Conservation (phyloP, 2,113 vertebrate species). For the Thunnus thynnus region DNA sequence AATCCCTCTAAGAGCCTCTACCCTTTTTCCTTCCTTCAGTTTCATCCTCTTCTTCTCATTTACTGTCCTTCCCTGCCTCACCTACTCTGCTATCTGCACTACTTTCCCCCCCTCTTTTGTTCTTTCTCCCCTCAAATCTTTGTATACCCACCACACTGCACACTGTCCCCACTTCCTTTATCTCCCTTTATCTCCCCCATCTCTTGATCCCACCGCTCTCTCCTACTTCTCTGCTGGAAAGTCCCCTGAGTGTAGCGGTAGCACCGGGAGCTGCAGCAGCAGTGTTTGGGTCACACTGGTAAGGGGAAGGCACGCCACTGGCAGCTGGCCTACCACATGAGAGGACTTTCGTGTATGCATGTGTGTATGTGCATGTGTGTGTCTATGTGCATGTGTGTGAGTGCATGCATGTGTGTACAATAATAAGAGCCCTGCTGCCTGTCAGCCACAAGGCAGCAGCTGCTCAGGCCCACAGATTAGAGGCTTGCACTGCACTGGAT, state of each 20-base stretch:
- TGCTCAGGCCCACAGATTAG: constrained; percentile 85
- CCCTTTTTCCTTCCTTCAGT: neutral
- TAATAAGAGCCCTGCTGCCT: constrained; percentile 87
- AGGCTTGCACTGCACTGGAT: constrained; percentile 81
- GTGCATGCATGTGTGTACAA: constrained; percentile 74
- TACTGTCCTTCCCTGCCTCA: neutral
- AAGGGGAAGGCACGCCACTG: constrained; percentile 84
- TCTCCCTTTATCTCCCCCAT: constrained; percentile 24
- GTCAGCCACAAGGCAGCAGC: constrained; percentile 84
- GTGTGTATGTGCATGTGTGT: constrained; percentile 59
- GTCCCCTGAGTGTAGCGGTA: constrained; percentile 77
- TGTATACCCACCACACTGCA: constrained; percentile 10
- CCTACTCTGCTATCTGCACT: too few species aligned
- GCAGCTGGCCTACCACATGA: constrained; percentile 89
- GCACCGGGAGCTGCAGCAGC: constrained; percentile 66
- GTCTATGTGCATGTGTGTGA: constrained; percentile 50
- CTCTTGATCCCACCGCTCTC: constrained; percentile 31
- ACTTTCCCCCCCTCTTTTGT: neutral
- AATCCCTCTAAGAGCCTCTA: neutral
- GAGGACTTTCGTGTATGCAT: constrained; percentile 71
- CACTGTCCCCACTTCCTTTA: constrained; percentile 14
- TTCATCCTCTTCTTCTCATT: neutral
- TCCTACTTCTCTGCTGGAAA: constrained; percentile 79
- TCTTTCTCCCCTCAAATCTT: neutral
- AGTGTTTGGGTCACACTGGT: constrained; percentile 79